Conservation (phyloP, 2,888 invertebrate genomes). For the Agrilus mali region DNA sequence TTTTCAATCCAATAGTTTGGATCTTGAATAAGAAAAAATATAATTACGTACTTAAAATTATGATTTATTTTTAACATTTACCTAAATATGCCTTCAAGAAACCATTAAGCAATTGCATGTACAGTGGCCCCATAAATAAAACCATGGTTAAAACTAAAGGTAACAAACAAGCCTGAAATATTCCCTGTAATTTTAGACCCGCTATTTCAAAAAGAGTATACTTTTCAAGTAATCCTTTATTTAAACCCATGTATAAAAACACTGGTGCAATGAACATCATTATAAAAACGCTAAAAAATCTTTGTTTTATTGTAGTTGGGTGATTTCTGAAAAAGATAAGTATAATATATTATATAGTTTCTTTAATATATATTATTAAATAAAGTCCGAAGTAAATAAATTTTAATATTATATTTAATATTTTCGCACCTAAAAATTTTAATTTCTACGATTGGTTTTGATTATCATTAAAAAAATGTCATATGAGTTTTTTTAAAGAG, state of each 20-base stretch:
- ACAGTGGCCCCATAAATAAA: conserved; percentile 73
- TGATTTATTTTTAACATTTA: conserved; percentile 7
- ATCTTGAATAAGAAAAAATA: conserved; percentile 17
- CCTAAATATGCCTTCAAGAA: conserved; percentile 55
- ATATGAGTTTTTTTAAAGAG: no score
- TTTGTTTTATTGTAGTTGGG: conserved; percentile 73
- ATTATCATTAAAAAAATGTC: no score
- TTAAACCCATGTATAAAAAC: conserved; percentile 61
- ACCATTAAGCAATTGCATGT: conserved; percentile 57
- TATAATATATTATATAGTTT: not conserved
- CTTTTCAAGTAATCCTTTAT: conserved; percentile 46
- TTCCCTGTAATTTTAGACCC: conserved; percentile 62
- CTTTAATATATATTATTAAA: not conserved
- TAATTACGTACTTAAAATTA: not conserved
- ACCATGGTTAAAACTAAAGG: conserved; percentile 69
- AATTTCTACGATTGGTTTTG: no score
- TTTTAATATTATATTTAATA: no score
- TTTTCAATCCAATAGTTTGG: conserved; percentile 49
- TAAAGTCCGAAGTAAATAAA: no score
- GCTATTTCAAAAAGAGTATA: conserved; percentile 55
- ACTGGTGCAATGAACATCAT: conserved; percentile 72
- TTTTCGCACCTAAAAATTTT: no score
- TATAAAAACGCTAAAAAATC: conserved; percentile 74
- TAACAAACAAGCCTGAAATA: conserved; percentile 57
- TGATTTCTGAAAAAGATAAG: conserved; percentile 56